Evolutionary conservation across 2,888 invertebrate species (phyloP).

Genomic region (Cryptophagus acutangulus): DNA sequence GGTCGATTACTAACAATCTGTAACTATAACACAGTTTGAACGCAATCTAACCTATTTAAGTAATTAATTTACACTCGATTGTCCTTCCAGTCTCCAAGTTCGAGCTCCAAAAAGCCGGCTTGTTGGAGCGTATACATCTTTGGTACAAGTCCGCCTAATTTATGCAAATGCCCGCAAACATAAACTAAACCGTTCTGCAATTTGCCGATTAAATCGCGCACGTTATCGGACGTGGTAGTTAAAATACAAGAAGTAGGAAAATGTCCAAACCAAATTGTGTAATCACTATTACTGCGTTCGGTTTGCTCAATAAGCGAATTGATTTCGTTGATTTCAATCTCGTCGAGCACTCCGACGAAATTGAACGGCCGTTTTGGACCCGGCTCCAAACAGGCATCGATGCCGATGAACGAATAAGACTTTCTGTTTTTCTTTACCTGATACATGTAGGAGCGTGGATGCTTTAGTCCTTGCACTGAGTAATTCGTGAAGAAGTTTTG

Average conservation of each 20-base stretch:
- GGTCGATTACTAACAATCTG: conserved; percentile 80
- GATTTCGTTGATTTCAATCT: conserved; percentile 55
- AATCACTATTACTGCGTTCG: conserved; percentile 51
- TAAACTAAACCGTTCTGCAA: conserved; percentile 65
- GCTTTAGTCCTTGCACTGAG: conserved; percentile 68
- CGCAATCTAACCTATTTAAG: too few relatives aligned
- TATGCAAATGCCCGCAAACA: conserved; percentile 87
- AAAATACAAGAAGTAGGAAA: conserved; percentile 87
- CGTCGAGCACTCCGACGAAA: conserved; percentile 73
- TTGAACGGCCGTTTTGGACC: conserved; percentile 85
- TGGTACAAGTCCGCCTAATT: conserved; percentile 70
- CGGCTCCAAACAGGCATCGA: conserved; percentile 84
- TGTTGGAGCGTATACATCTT: conserved; percentile 84
- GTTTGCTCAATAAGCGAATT: conserved; percentile 55
- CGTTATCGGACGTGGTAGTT: conserved; percentile 51
- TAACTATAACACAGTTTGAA: conserved; percentile 55
- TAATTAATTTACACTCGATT: conserved; percentile 68
- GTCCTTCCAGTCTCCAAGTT: conserved; percentile 90
- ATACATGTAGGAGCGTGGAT: conserved; percentile 71
- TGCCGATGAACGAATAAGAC: conserved; percentile 73
- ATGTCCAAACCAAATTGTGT: conserved; percentile 81
- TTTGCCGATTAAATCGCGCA: conserved; percentile 57
- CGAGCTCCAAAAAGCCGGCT: conserved; percentile 78
- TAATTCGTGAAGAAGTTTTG: conserved; percentile 74
- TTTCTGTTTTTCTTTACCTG: conserved; percentile 55